Base-by-base conservation (phyloP, 2,113 vertebrate genomes). In the Ictidomys tridecemlineatus region DNA sequence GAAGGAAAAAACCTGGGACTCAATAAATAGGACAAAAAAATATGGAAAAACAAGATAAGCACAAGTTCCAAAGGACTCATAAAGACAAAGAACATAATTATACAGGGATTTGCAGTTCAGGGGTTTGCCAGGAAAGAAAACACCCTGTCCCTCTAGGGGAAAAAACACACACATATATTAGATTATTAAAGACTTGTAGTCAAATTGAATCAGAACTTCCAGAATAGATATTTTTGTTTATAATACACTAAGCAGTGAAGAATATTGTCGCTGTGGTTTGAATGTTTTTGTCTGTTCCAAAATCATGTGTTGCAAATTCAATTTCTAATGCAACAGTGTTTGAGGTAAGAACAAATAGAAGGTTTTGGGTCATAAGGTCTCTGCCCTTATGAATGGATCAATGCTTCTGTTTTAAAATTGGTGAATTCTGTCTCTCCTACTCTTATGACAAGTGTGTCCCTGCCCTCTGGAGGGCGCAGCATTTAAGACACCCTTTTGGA, bases 191-290 rank as follows among this genome's bases (percentile, higher is more conserved):
- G 45, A 61, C 0, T 39, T 53, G 56, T 4, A 67, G 67, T 93
- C 20, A 63, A 92, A 76, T 92, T 82, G 89, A 74, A 87, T 84
- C 11, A 89, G 70, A 96, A 92, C 63, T 93, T 88, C 51, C 42
- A 79, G 86, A 48, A 32, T 34, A 65, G 51, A 67, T 63, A 74
- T 14, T 63, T 39, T 61, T 65, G 8, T 4, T 92, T 92, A 72
- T 91, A 85, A 34, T 80, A 53, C 37, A 85, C 78, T n/a, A 20
- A 69, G 1, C 10, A 90, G 48, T 32, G 20, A 72, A 69, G 32
- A 82, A 30, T 63, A 48, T 13, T 74, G n/a, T n/a, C n/a, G 30
- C 58, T 56, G 20, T 76, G 2, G 2, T 28, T 56, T 65, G 11
- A 61, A 67, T 45, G 0, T 16, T 77, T 82, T 87, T 74, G 20